A percentile compares a stretch with the other conserved stretches of the same genome.
Conservation (phyloP, 2,113 vertebrate genomes). For the Anseranas semipalmata region DNA sequence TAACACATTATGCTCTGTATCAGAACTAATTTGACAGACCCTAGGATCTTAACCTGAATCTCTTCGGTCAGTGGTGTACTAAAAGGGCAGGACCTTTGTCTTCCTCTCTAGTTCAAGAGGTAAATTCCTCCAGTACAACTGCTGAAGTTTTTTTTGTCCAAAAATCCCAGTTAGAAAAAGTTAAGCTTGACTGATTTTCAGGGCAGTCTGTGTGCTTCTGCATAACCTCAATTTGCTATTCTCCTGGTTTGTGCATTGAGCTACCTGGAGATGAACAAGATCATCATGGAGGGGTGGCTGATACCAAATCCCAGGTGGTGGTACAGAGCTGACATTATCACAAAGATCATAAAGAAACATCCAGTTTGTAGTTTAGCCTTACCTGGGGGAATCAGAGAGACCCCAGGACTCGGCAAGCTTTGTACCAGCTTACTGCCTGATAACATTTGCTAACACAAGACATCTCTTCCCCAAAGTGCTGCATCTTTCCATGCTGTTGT, state of each 20-base stretch:
- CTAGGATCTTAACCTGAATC: neutral
- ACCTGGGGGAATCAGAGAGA: neutral
- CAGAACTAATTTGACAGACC: neutral
- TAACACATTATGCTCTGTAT: neutral
- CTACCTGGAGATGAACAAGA: neutral
- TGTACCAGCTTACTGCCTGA: neutral
- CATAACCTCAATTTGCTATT: neutral
- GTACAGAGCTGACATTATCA: neutral
- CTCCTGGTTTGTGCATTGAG: neutral
- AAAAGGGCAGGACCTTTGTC: neutral
- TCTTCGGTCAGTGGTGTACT: neutral
- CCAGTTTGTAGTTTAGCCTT: neutral
- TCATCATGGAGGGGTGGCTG: neutral
- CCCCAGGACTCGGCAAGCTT: neutral
- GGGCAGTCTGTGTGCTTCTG: neutral
- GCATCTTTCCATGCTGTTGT: fast-evolving
- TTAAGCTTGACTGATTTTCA: neutral
- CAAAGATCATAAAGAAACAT: neutral
- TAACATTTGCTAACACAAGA: neutral
- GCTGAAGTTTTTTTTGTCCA: neutral
- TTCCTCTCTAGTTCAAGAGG: neutral
- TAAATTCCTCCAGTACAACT: neutral
- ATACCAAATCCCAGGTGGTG: neutral
- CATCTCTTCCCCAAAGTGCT: neutral
- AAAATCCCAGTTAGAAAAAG: neutral